Percentiles rank a stretch among this genome's conserved stretches.
Conservation (phyloP, 2,888 invertebrate species). For the Xylophagus ater region DNA sequence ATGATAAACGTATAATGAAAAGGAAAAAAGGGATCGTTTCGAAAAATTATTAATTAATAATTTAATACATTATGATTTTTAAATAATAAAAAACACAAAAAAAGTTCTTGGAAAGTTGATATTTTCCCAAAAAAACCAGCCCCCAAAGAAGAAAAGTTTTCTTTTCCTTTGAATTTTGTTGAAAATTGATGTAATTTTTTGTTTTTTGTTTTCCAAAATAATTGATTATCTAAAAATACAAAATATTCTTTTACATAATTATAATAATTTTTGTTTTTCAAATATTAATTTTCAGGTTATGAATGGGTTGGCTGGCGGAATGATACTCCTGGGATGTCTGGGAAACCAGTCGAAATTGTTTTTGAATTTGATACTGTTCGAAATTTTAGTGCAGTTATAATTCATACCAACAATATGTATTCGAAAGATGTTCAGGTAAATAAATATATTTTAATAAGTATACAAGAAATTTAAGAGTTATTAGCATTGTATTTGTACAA, state of each 20-base stretch:
- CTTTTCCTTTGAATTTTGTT: background rate
- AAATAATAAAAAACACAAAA: no score
- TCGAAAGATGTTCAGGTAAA: conserved; percentile 62
- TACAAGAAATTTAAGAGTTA: no score
- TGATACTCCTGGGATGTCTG: conserved; percentile 49
- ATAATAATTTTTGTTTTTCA: conserved; percentile 12
- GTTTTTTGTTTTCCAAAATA: background rate
- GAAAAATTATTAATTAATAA: no score
- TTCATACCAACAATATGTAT: conserved; percentile 68
- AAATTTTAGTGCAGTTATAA: conserved; percentile 62
- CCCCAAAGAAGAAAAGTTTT: no score
- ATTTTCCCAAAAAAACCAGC: no score
- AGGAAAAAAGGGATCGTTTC: no score
- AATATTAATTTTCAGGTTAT: conserved; percentile 53
- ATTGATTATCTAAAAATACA: background rate
- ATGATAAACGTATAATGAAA: no score
- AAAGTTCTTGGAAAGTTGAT: no score
- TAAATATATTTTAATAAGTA: no score
- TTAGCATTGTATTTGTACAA: no score
- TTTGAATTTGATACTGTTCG: conserved; percentile 69
- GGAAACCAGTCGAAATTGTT: conserved; percentile 57
- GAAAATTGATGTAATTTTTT: background rate
- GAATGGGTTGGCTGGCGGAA: conserved; percentile 80
- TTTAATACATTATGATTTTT: no score
- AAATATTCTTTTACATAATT: background rate